Base-by-base conservation (phyloP, 1,140 invertebrate species). In the Psilanteris sp. region DNA sequence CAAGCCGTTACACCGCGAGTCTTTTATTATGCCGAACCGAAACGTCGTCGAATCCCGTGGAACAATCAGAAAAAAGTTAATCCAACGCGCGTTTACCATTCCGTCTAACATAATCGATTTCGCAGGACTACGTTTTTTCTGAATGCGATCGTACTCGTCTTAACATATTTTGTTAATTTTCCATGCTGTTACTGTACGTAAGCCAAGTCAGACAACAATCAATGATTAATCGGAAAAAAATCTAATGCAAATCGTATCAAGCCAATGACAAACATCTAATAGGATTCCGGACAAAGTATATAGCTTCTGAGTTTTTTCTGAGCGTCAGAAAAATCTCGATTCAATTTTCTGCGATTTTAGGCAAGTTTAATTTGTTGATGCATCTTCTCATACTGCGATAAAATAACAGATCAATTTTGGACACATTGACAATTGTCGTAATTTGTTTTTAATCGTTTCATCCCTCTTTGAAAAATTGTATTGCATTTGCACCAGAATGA, bases 181-280 rank as follows among this genome's bases (percentile, higher is more conserved):
- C 78, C 87, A 88, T 88, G 87, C 87, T 67, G 83, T 88, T 88
- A 88, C 71, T 79, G 55, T 70, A 83, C 72, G 78, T 67, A 86
- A 81, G 81, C 81, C 81, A 80, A 83, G 80, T 74, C 81, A 84
- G 48, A 82, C 77, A 85, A 86, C 81, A 86, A 66, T 81, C 76
- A 75, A 81, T 16, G 44, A 71, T 62, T 85, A 84, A 85, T 83
- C 82, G 9, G 43, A 76, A 77, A 83, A 70, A 48, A 34, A 79
- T 83, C 77, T 71, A 66, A 74, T 85, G 85, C 85, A 84, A 81
- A 80, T 31, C 67, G 61, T 67, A 52, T 76, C 72, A 78, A 73
- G 64, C 78, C 68, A 71, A 76, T 71, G 57, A 34, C 75, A 68
- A 74, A 64, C 70, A 37, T 62, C 31, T 41, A 41, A n/a, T n/a